Base-by-base conservation (phyloP, 2,888 invertebrate genomes). In the Gortyna flavago region DNA sequence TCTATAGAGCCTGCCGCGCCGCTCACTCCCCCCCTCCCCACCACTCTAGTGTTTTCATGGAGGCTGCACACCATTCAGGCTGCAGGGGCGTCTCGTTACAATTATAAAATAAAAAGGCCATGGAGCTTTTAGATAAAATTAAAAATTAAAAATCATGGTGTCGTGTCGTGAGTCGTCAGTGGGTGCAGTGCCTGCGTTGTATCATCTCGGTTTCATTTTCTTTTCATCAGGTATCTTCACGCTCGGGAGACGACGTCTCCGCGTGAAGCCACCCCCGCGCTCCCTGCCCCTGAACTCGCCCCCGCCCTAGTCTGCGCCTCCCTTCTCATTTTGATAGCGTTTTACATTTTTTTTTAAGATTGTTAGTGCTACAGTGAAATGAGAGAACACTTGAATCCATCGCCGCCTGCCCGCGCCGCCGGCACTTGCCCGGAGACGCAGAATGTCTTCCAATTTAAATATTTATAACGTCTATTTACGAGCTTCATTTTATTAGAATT, bases 201-300 rank as follows among this genome's bases (percentile, higher is more conserved):
- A 81, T 89, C 90, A 90, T 90, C 90, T 89, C 90, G 88, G 93
- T 92, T 93, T 94, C 94, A 94, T 95, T 94, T 94, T 95, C 94
- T 94, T 94, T 95, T 95, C 94, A 95, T 95, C 93, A 93, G 93
- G 93, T 91, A 92, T 92, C 91, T 94, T 94, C 92, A 93, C 93
- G 94, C 94, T 93, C 91, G 85, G 90, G 90, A 89, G 92, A 90
- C 91, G 88, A 80, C 90, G 90, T 89, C 93, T 91, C 91, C 86
- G 85, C 88, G 83, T 82, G 79, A 82, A 73, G 73, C 77, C 79
- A 75, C 70, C 65, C 80, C 59, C 75, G 48, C 77, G 67, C 44
- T 72, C 67, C 44, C 70, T 21, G 41, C 51, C 65, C 32, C 65
- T 69, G 1, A 59, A 0, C 66, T 67, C 35, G 29, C 21, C 69